Conservation (phyloP, 2,888 invertebrate species). For the Callyntrura guangdongensis region DNA sequence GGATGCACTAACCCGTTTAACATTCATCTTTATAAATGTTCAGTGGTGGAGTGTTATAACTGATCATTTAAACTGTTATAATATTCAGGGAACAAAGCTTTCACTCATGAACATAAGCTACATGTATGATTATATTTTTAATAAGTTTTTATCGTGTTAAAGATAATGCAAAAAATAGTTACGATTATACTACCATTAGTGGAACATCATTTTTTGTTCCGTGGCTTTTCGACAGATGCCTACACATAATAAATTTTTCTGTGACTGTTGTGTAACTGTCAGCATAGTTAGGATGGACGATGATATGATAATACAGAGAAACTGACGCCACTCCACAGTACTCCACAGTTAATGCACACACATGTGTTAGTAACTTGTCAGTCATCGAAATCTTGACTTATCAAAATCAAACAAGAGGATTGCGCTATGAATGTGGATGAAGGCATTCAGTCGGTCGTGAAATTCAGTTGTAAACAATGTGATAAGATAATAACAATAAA, state of each 20-base stretch:
- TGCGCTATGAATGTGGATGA: not conserved
- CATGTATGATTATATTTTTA: not conserved
- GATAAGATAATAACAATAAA: constrained; percentile 47
- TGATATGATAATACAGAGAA: too few species aligned
- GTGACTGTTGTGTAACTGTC: not conserved
- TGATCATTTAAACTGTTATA: too few species aligned
- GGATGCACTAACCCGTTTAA: too few species aligned
- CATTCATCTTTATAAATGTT: too few species aligned
- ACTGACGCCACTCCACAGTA: not conserved
- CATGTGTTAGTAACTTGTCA: not conserved
- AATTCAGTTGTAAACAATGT: constrained; percentile 1
- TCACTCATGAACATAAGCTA: not conserved
- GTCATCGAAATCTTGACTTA: not conserved
- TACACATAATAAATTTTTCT: too few species aligned
- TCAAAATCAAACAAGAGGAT: not conserved
- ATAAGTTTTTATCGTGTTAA: too few species aligned
- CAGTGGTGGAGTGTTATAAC: too few species aligned
- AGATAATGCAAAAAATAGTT: too few species aligned
- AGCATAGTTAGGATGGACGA: not conserved
- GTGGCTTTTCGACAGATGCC: too few species aligned
- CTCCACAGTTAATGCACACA: not conserved
- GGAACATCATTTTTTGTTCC: too few species aligned
- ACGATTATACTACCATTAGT: too few species aligned
- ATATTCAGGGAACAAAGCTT: too few species aligned
- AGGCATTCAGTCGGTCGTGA: not conserved